These are phyloP conservation scores for Drosophila maculinotata DNA, from an alignment of 2,888 invertebrate genomes.

Conservation along the genomic window DNA sequence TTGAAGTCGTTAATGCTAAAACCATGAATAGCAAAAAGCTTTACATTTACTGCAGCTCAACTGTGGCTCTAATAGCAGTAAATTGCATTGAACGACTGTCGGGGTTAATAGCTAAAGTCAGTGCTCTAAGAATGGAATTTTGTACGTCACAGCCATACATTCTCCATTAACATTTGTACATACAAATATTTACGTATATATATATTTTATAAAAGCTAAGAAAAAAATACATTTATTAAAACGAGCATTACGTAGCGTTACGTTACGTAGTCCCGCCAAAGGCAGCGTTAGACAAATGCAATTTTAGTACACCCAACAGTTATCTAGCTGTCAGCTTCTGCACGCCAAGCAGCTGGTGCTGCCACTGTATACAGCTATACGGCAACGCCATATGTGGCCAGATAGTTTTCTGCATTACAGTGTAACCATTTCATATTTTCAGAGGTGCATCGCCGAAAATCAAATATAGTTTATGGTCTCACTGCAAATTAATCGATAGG, in stretches of 20 bases:
- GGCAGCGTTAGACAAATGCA: conserved; percentile 14
- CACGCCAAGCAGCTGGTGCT: neutral
- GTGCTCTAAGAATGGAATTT: neutral
- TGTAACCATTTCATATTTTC: conserved; percentile 17
- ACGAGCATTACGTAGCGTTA: neutral
- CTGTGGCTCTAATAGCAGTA: conserved; percentile 46
- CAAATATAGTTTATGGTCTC: neutral
- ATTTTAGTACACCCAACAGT: conserved; percentile 38
- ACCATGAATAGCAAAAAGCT: conserved; percentile 78
- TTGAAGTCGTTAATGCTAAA: conserved; percentile 75
- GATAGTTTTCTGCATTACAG: neutral
- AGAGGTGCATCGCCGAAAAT: neutral
- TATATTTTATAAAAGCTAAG: too few relatives aligned
- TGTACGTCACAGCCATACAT: neutral
- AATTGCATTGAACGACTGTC: conserved; percentile 27
- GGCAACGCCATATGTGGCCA: conserved; percentile 13
- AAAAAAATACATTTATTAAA: neutral
- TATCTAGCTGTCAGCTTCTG: conserved; percentile 22
- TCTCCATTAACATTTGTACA: neutral
- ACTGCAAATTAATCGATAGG: conserved; percentile 8
- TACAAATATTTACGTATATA: neutral
- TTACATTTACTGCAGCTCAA: conserved; percentile 54
- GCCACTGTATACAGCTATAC: neutral
- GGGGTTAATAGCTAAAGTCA: conserved; percentile 13
- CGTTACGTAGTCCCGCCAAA: conserved; percentile 10